These are phyloP conservation scores for Orthonevra nobilis DNA, from an alignment of 2,888 invertebrate species.

Conservation along the genomic window DNA sequence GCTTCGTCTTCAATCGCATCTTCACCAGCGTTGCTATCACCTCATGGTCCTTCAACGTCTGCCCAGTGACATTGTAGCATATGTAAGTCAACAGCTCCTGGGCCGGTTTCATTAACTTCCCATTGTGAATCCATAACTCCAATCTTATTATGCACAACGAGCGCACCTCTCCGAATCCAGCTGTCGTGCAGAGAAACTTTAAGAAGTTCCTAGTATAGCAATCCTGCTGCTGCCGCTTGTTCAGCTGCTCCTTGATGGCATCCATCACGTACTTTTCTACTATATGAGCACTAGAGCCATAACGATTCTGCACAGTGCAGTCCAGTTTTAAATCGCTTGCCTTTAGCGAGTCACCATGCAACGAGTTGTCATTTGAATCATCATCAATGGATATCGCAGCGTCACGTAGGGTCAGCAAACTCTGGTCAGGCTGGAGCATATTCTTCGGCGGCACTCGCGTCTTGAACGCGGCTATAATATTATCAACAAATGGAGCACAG, in stretches of 20 bases:
- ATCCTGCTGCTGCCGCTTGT: constrained; percentile 91
- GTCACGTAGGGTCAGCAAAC: constrained; percentile 62
- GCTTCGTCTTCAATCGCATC: constrained; percentile 96
- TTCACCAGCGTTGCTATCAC: constrained; percentile 93
- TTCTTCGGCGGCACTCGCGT: constrained; percentile 77
- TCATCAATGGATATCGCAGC: constrained; percentile 80
- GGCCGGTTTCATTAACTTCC: constrained; percentile 94
- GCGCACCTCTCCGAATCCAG: constrained; percentile 90
- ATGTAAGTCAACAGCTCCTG: constrained; percentile 95
- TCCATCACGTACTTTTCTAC: constrained; percentile 90
- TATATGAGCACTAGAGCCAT: constrained; percentile 78
- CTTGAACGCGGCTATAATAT: constrained; percentile 84
- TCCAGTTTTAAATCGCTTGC: constrained; percentile 80
- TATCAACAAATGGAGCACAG: constrained; percentile 94
- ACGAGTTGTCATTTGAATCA: constrained; percentile 80
- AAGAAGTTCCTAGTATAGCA: constrained; percentile 94
- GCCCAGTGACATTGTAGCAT: constrained; percentile 92
- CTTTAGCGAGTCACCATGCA: constrained; percentile 79
- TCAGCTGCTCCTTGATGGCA: constrained; percentile 92
- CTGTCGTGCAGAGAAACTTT: constrained; percentile 90
- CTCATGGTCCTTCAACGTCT: constrained; percentile 85
- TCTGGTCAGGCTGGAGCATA: constrained; percentile 72
- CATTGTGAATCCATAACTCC: constrained; percentile 97
- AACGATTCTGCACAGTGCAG: constrained; percentile 82
- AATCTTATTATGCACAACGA: constrained; percentile 82